phyloP scores from a whole-genome alignment of 2,113 vertebrate genomes.

The Mormyrus lacerda region DNA sequence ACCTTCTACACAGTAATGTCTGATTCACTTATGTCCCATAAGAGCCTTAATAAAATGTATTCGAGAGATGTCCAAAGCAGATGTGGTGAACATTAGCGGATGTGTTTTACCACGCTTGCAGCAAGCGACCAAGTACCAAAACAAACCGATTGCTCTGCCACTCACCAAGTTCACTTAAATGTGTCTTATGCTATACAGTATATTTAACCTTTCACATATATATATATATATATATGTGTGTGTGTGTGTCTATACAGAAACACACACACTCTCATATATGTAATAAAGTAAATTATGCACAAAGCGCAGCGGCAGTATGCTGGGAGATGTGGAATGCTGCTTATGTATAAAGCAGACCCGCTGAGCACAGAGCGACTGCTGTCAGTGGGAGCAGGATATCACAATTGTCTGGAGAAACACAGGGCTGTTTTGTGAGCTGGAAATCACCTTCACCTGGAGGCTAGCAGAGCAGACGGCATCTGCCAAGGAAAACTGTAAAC shows the following conservation, averaged over 20 bases:
- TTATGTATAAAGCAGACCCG: slow-evolving; percentile 7
- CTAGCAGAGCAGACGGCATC: slow-evolving; percentile 51
- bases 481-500: slow-evolving; percentile 66
- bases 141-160: neutral
- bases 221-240: too few species aligned
- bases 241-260: neutral
- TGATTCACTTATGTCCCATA: neutral
- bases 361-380: slow-evolving; percentile 13
- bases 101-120: neutral
- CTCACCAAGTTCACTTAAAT: neutral
- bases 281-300: neutral
- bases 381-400: slow-evolving; percentile 15
- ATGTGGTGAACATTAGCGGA: neutral
- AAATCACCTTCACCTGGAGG: slow-evolving; percentile 48
- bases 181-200: neutral
- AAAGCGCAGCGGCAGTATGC: neutral
- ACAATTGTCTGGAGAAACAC: slow-evolving; percentile 21
- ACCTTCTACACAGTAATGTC: neutral
- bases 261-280: neutral
- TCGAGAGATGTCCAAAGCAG: neutral
- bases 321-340: slow-evolving; percentile 12
- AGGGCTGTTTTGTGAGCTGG: slow-evolving; percentile 18
- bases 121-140: neutral
- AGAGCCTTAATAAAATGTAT: neutral
- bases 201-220: neutral